These are phyloP conservation scores for Heteromurus nitidus DNA, from an alignment of 2,888 invertebrate genomes.

Conservation along the genomic window DNA sequence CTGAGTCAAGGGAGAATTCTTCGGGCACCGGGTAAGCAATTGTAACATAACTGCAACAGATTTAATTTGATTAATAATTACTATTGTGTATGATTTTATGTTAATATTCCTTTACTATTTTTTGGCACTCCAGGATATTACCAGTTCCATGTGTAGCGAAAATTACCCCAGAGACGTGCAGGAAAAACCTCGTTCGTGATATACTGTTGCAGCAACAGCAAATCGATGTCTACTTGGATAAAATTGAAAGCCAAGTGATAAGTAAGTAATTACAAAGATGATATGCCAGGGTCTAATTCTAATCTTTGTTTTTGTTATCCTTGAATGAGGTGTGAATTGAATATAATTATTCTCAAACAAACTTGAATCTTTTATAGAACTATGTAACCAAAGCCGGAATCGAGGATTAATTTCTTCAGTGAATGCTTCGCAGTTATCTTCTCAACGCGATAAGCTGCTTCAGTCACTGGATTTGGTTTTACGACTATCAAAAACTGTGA, in stretches of 20 bases:
- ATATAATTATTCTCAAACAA: too few species aligned
- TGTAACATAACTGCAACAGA: too few species aligned
- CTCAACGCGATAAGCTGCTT: conserved; percentile 34
- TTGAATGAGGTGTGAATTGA: too few species aligned
- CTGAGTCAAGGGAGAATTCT: not conserved
- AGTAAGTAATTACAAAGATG: conserved; percentile 76
- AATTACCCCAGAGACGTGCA: conserved; percentile 81
- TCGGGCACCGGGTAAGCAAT: not conserved
- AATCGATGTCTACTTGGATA: conserved; percentile 83
- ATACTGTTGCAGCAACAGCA: conserved; percentile 85
- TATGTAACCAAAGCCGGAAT: conserved; percentile 19
- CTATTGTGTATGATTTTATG: not conserved
- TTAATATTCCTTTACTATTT: not conserved
- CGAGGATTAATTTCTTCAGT: not conserved
- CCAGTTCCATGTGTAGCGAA: conserved; percentile 42
- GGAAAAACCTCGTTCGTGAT: conserved; percentile 85
- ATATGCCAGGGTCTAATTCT: too few species aligned
- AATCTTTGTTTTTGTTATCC: too few species aligned
- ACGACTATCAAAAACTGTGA: conserved; percentile 46
- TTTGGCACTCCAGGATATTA: conserved; percentile 29
- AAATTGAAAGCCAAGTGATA: conserved; percentile 85
- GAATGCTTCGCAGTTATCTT: conserved; percentile 37
- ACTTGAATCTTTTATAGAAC: conserved; percentile 16
- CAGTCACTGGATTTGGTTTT: conserved; percentile 52
- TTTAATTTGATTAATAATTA: not conserved